Base-by-base conservation (phyloP, 2,888 invertebrate species). In the Ophion ellenae region DNA sequence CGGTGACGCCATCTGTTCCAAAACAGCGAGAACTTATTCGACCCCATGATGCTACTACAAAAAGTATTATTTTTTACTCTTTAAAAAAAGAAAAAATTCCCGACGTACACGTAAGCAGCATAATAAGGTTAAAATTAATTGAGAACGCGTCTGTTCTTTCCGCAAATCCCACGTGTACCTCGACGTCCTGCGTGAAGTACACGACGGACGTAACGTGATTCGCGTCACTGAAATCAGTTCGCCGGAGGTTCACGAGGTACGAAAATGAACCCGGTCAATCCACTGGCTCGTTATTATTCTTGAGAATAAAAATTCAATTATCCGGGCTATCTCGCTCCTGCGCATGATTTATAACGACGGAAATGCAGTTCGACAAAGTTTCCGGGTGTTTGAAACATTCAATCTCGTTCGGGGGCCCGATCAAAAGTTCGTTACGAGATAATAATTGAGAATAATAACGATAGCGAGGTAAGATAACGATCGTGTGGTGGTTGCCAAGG, bases 391-490 rank as follows among this genome's bases (percentile, higher is more conserved):
- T 57, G 36, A 57, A 61, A 78, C 59, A 45, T 76, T 76, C 67
- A 63, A 36, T n/a, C 20, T 10, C 32, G 53, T 45, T 24, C 66
- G 47, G 59, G 57, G 73, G 45, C 69, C 61, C 63, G 24, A 80
- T 76, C 28, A 80, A 63, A 36, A 69, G 63, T 47, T 74, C 40
- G 79, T 61, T 57, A 77, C 74, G 63, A 40, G 74, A 74, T 63
- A 77, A 75, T 73, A 76, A 82, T 82, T 73, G 73, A 66, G 80
- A 36, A 67, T 74, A 73, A 79, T 69, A 40, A 79, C 71, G 59
- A 70, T 45, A 53, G 24, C n/a, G 75, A 36, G 69, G 57, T 69
- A 24, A 36, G 66, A 80, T 80, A 78, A 82, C 77, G 67, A 71
- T 80, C 73, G 69, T 32, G 20, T 40, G 28, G 36, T 73, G 73